Evolutionary conservation across 2,113 vertebrate genomes (phyloP).

Genomic region (Halcyon malimbica): DNA sequence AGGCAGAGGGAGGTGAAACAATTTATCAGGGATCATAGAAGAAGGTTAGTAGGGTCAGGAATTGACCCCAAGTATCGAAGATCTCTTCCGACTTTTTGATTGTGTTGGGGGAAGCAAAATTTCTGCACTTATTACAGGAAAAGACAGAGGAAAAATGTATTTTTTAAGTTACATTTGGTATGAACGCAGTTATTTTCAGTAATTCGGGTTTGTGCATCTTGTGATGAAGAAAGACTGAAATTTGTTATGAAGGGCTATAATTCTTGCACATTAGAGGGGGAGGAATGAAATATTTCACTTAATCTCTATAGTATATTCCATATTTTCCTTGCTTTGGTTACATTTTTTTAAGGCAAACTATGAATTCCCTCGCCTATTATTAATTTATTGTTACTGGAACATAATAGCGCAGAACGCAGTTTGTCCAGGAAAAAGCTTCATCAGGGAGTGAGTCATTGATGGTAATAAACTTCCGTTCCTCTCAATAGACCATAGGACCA

Average conservation of each 20-base stretch:
- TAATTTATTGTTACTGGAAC: conserved; percentile 71
- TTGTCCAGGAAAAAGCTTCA: conserved; percentile 66
- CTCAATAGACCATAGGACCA: conserved; percentile 48
- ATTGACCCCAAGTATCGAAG: neutral
- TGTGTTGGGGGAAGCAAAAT: neutral
- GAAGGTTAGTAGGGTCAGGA: neutral
- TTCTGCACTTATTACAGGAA: neutral
- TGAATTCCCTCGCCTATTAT: conserved; percentile 53
- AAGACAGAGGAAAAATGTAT: neutral
- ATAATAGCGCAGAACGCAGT: neutral
- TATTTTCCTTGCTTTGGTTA: conserved; percentile 55
- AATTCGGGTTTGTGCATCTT: neutral
- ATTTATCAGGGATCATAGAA: neutral
- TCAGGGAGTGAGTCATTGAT: conserved; percentile 53
- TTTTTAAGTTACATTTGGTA: neutral
- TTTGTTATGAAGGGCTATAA: neutral
- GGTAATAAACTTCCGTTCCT: conserved; percentile 65
- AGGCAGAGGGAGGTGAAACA: neutral
- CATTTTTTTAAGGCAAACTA: conserved; percentile 18
- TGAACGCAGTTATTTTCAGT: conserved; percentile 21
- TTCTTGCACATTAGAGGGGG: neutral
- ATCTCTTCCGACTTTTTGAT: neutral
- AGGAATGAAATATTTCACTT: conserved; percentile 33
- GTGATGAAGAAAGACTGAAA: neutral
- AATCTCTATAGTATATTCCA: conserved; percentile 59